A percentile compares a stretch with the other conserved stretches of the same genome.
Conservation (phyloP, 2,797 vertebrate species). For the Austrolebias charrua region DNA sequence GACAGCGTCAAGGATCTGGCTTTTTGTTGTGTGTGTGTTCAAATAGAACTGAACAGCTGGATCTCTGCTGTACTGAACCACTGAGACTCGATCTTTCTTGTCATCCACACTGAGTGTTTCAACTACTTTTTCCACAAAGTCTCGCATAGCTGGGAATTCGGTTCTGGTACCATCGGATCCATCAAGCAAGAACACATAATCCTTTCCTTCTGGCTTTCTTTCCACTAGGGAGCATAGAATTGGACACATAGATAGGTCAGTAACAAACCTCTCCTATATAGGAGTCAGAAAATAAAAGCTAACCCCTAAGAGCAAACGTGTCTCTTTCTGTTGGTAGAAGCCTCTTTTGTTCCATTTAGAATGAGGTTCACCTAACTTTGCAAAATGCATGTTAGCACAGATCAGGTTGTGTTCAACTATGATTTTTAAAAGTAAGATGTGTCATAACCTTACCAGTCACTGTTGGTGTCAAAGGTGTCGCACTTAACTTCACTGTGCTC, state of each 20-base stretch:
- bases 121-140: slow-evolving; percentile 55
- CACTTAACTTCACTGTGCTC: slow-evolving; percentile 26
- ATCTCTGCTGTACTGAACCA: slow-evolving; percentile 68
- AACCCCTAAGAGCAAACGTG: neutral
- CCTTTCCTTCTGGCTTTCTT: slow-evolving; percentile 62
- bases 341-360: neutral
- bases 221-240: slow-evolving; percentile 46
- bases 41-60: slow-evolving; percentile 42
- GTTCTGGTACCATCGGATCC: slow-evolving; percentile 40
- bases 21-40: slow-evolving; percentile 16
- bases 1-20: slow-evolving; percentile 32
- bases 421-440: too few relatives aligned
- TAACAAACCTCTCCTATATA: neutral
- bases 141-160: slow-evolving; percentile 50
- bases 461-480: slow-evolving; percentile 36
- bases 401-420: too few relatives aligned
- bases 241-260: slow-evolving; percentile 17
- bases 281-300: neutral
- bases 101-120: slow-evolving; percentile 56
- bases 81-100: slow-evolving; percentile 57
- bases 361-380: neutral
- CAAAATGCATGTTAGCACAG: neutral
- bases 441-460: slow-evolving; percentile 54
- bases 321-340: slow-evolving; percentile 48
- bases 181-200: slow-evolving; percentile 76